Evolutionary conservation across 2,113 vertebrate species (phyloP).

Genomic region (Excalfactoria chinensis): DNA sequence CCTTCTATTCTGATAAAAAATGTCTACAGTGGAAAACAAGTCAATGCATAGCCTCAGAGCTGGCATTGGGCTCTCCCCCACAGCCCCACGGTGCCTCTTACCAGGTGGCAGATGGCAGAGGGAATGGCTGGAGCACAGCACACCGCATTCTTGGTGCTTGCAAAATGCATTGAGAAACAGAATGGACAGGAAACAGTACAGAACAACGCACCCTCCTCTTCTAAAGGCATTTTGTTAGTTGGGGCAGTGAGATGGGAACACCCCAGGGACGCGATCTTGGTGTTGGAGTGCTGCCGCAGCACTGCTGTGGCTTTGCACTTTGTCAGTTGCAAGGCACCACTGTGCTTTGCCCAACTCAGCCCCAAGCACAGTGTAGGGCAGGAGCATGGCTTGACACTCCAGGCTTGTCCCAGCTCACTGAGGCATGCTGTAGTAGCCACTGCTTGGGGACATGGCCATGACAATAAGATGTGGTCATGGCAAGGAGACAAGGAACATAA

Average conservation of each 20-base stretch:
- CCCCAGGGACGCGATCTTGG: not conserved
- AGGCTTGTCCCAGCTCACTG: not conserved
- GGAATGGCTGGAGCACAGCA: not conserved
- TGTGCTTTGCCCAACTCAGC: not conserved
- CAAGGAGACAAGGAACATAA: accelerated
- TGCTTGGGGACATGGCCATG: accelerated
- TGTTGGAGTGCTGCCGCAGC: not conserved
- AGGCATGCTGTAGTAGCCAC: not conserved
- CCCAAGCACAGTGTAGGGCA: not conserved
- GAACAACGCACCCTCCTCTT: accelerated
- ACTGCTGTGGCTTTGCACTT: not conserved
- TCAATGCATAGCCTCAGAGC: constrained; percentile 60
- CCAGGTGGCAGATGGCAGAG: not conserved
- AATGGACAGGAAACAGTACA: not conserved
- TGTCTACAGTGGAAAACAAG: constrained; percentile 63
- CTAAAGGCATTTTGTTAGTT: not conserved
- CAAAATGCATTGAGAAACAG: not conserved
- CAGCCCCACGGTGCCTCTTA: not conserved
- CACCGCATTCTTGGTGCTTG: not conserved
- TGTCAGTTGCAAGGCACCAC: not conserved
- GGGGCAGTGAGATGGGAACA: no score
- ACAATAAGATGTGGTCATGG: not conserved
- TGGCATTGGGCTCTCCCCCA: not conserved
- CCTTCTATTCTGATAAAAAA: constrained; percentile 81
- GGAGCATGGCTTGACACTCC: not conserved